Conservation (phyloP, 2,113 vertebrate species). For the Petroica traversi region DNA sequence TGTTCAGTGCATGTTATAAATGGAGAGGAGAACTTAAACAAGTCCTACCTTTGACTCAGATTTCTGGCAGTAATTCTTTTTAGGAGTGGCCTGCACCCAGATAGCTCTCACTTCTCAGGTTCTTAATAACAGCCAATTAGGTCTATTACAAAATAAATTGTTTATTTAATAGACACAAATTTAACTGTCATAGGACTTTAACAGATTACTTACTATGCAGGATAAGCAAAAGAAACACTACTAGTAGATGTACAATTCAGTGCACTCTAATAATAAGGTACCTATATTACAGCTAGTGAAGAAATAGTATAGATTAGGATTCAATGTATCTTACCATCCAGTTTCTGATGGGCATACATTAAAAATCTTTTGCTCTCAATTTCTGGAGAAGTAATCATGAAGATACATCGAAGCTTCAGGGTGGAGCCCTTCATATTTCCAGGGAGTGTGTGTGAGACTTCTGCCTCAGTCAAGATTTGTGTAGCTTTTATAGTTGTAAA, state of each 20-base stretch:
- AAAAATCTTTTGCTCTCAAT: not conserved
- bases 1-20: not conserved
- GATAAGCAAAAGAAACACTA: not conserved
- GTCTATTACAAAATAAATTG: not conserved
- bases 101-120: not conserved
- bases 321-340: not conserved
- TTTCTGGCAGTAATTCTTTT: not conserved
- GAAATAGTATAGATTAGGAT: not conserved
- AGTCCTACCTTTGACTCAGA: not conserved
- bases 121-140: not conserved
- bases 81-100: not conserved
- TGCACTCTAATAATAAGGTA: not conserved
- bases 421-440: not conserved
- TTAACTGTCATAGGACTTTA: not conserved
- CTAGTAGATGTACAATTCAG: not conserved
- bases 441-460: not conserved
- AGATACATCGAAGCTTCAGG: not conserved
- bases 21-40: not conserved
- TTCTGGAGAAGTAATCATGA: not conserved
- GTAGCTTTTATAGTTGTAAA: not conserved
- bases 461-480: not conserved
- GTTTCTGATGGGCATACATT: not conserved
- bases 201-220: not conserved
- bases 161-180: not conserved
- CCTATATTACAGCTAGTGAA: not conserved